A percentile compares a stretch with the other conserved stretches of the same genome.
phyloP scores from a whole-genome alignment of 2,113 vertebrate genomes.

The Canis aureus region DNA sequence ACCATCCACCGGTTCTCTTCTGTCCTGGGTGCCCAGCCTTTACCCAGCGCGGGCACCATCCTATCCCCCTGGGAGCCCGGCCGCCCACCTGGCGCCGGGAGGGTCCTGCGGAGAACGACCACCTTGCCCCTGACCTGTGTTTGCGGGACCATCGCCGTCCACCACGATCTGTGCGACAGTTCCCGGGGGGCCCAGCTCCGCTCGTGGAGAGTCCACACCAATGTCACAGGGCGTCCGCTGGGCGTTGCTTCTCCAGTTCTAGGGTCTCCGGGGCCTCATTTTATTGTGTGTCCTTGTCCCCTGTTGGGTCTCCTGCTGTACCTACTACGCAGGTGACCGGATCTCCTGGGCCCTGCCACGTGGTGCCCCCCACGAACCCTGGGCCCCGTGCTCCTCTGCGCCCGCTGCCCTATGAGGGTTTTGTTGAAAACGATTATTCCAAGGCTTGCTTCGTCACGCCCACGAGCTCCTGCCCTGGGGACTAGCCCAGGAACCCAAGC shows the following conservation, averaged over 20 bases:
- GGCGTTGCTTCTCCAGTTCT: too few species aligned
- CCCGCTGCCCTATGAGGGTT: constrained; percentile 40
- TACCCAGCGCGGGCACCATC: background rate
- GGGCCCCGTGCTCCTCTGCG: background rate
- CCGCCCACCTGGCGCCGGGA: background rate
- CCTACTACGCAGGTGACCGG: background rate
- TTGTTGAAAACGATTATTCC: constrained; percentile 60
- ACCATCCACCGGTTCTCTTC: background rate
- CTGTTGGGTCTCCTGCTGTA: background rate
- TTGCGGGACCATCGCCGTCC: background rate
- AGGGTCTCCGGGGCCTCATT: background rate
- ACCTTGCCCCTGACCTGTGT: background rate
- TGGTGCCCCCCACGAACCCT: background rate
- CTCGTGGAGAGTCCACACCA: background rate
- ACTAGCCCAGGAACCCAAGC: constrained; percentile 7
- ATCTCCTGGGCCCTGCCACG: background rate
- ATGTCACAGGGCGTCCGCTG: background rate
- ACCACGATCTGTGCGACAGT: background rate
- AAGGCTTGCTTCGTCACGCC: background rate
- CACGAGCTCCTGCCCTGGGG: background rate
- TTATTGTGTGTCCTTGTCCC: background rate
- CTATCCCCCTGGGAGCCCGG: background rate
- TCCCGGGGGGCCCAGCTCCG: background rate
- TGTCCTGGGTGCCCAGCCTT: background rate
- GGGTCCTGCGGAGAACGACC: background rate